A percentile compares a stretch with the other conserved stretches of the same genome.
phyloP scores from a whole-genome alignment of 2,113 vertebrate species.

The Lonchura striata region DNA sequence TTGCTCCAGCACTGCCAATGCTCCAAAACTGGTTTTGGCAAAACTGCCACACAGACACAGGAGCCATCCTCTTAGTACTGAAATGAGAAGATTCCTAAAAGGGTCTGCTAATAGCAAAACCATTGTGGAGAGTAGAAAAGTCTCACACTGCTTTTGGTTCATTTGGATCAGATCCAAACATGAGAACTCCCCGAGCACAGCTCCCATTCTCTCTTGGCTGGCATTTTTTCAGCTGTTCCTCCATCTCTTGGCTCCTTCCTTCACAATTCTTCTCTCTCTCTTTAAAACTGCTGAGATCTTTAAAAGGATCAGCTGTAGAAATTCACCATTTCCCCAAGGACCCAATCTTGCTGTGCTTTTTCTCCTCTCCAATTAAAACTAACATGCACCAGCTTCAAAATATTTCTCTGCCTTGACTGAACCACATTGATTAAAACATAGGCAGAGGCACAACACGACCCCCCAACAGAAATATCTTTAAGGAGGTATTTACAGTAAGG shows the following conservation, averaged over 20 bases:
- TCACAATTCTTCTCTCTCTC: neutral
- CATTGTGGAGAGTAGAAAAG: neutral
- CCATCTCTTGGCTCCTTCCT: neutral
- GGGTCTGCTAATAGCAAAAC: neutral
- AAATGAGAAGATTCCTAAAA: neutral
- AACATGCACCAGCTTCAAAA: neutral
- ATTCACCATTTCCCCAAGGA: conserved; percentile 1
- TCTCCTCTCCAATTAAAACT: conserved; percentile 9
- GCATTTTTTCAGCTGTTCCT: neutral
- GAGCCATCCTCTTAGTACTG: neutral
- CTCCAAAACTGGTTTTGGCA: neutral
- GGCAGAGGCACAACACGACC: neutral
- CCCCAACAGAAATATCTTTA: neutral
- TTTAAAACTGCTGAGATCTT: neutral
- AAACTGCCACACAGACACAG: neutral
- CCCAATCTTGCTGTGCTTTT: neutral
- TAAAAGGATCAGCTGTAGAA: neutral
- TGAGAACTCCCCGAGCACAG: neutral
- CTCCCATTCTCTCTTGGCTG: neutral
- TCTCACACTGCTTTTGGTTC: neutral
- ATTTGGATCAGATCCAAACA: neutral
- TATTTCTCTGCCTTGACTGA: neutral
- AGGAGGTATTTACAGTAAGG: neutral
- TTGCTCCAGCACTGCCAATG: neutral
- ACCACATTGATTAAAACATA: neutral